These are phyloP conservation scores for Seira musarum DNA, from an alignment of 2,888 invertebrate species.

Conservation along the genomic window DNA sequence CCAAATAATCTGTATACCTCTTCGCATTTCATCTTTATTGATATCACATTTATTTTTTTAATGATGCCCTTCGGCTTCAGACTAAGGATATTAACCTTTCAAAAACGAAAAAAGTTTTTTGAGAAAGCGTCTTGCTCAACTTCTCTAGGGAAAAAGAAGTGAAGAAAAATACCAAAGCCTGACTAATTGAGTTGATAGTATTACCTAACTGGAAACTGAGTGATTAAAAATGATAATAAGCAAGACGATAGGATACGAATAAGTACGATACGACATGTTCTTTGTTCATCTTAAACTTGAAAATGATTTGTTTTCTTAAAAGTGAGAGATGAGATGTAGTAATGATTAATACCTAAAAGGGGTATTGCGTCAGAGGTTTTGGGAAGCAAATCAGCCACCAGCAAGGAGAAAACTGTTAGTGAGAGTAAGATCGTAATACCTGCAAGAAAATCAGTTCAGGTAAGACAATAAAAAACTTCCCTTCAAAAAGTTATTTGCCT, in stretches of 20 bases:
- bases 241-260: too few species aligned
- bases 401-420: slow-evolving; percentile 98
- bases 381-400: slow-evolving; percentile 99
- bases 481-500: too few species aligned
- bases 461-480: too few species aligned
- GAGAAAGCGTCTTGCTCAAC: neutral
- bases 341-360: slow-evolving; percentile 85
- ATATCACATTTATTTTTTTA: too few species aligned
- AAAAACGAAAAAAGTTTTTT: too few species aligned
- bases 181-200: too few species aligned
- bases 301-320: slow-evolving; percentile 23
- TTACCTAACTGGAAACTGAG: neutral
- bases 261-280: too few species aligned
- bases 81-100: neutral
- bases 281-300: neutral
- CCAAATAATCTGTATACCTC: too few species aligned
- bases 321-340: slow-evolving; percentile 64
- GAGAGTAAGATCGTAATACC: slow-evolving; percentile 99
- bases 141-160: too few species aligned
- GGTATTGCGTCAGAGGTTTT: slow-evolving; percentile 99
- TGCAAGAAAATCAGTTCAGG: slow-evolving; percentile 75
- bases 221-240: too few species aligned
- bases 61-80: neutral
- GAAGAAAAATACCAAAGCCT: too few species aligned
- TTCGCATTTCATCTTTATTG: too few species aligned